phyloP scores from a whole-genome alignment of 2,797 vertebrate genomes.

The Pangasius larnaudii region DNA sequence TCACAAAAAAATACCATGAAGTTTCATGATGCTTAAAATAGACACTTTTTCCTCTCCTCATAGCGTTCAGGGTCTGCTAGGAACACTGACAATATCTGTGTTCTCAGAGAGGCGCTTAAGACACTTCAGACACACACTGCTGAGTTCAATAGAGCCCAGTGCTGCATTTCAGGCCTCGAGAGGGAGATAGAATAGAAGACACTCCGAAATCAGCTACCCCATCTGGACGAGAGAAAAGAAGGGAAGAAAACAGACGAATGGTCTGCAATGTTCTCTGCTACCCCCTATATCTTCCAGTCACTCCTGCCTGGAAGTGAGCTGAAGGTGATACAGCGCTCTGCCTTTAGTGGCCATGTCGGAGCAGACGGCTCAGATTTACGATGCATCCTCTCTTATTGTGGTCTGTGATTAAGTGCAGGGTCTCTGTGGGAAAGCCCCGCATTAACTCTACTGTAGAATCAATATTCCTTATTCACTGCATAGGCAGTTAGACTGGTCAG shows the following conservation, averaged over 20 bases:
- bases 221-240: slow-evolving; percentile 27
- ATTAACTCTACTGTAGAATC: slow-evolving; percentile 53
- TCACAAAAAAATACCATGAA: slow-evolving; percentile 12
- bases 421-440: slow-evolving; percentile 47
- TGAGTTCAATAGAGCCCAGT: slow-evolving; percentile 29
- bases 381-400: slow-evolving; percentile 51
- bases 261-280: slow-evolving; percentile 39
- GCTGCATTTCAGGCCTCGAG: slow-evolving; percentile 40
- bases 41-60: slow-evolving; percentile 15
- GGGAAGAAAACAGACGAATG: slow-evolving; percentile 32
- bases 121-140: slow-evolving; percentile 31
- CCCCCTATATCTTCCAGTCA: slow-evolving; percentile 34
- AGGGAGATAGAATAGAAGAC: slow-evolving; percentile 45
- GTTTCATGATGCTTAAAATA: slow-evolving; percentile 38
- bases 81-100: slow-evolving; percentile 33
- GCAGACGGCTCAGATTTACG: slow-evolving; percentile 52
- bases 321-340: slow-evolving; percentile 47
- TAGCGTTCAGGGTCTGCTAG: slow-evolving; percentile 21
- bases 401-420: slow-evolving; percentile 49
- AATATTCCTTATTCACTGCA: slow-evolving; percentile 51
- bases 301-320: slow-evolving; percentile 29
- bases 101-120: slow-evolving; percentile 28
- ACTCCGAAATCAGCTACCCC: slow-evolving; percentile 29
- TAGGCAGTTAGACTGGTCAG: slow-evolving; percentile 43
- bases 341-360: slow-evolving; percentile 50